phyloP scores from a whole-genome alignment of 2,113 vertebrate genomes.

The Vulpes lagopus region DNA sequence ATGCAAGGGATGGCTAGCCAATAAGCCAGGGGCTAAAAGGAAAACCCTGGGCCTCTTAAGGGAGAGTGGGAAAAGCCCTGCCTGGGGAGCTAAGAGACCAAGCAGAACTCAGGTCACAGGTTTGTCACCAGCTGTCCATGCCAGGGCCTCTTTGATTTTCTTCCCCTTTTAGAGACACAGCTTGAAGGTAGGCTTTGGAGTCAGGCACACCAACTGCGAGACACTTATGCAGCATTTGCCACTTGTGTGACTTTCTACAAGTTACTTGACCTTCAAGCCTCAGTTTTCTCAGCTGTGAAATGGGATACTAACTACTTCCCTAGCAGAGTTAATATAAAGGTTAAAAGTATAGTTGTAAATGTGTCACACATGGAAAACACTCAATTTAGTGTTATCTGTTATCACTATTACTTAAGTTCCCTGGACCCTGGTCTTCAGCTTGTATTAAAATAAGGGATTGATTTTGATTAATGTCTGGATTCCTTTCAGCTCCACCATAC shows the following conservation, averaged over 20 bases:
- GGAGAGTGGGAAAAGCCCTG: neutral
- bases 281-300: conserved; percentile 14
- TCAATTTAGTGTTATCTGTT: neutral
- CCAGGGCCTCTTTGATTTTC: neutral
- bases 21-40: neutral
- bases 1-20: neutral
- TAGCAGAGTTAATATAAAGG: neutral
- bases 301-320: neutral
- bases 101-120: neutral
- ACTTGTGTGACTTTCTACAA: neutral
- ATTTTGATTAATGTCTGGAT: neutral
- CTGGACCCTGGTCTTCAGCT: neutral
- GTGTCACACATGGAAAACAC: neutral
- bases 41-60: neutral
- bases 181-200: neutral
- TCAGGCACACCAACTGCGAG: neutral
- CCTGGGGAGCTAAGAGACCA: neutral
- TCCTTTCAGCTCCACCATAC: neutral
- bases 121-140: neutral
- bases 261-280: neutral
- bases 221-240: neutral
- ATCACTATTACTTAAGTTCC: neutral
- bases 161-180: neutral
- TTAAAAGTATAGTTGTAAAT: neutral
- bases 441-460: neutral